Evolutionary conservation across 2,113 vertebrate species (phyloP).

Genomic region (Hylia prasina): DNA sequence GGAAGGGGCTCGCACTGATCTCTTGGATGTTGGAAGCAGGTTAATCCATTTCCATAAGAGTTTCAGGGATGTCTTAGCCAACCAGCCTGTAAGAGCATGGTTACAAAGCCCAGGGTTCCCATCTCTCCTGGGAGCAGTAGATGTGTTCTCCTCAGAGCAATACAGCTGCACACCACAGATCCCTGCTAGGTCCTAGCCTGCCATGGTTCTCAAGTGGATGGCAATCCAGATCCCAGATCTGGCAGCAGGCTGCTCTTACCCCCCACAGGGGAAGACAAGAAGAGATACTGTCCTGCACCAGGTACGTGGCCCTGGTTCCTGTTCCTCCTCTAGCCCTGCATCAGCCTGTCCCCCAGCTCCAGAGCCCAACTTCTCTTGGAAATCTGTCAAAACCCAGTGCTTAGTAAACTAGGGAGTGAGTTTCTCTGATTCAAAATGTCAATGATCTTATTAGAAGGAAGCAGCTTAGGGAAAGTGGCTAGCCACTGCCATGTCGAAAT

Average conservation of each 20-base stretch:
- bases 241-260: background rate
- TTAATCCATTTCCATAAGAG: background rate
- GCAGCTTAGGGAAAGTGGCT: background rate
- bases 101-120: background rate
- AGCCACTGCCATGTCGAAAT: background rate
- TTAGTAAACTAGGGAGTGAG: background rate
- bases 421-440: background rate
- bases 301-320: fast-evolving
- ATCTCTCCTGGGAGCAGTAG: background rate
- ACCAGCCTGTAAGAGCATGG: fast-evolving
- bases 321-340: background rate
- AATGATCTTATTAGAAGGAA: background rate
- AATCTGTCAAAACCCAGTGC: background rate
- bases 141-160: background rate
- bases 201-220: fast-evolving
- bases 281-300: background rate
- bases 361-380: background rate
- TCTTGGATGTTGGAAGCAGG: background rate
- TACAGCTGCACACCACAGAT: background rate
- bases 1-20: background rate
- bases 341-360: background rate
- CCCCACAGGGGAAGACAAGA: fast-evolving
- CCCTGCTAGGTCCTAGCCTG: background rate
- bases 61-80: background rate
- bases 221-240: background rate